Evolutionary conservation across 2,113 vertebrate species (phyloP).

Genomic region (Microcebus tavaratra): DNA sequence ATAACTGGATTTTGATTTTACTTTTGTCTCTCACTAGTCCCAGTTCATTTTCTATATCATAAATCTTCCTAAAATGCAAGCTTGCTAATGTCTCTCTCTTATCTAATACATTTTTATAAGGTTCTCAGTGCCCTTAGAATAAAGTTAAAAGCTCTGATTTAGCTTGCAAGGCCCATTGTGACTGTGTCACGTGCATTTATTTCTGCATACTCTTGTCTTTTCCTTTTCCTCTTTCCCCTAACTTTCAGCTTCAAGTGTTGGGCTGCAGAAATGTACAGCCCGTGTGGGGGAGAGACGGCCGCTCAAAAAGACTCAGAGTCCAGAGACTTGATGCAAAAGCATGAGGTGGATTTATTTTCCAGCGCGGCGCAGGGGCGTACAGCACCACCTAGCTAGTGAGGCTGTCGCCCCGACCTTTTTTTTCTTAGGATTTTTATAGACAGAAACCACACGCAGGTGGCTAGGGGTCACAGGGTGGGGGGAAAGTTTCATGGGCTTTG

Average conservation of each 20-base stretch:
- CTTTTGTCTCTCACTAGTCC: not conserved
- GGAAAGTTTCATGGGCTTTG: no score
- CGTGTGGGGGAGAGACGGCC: no score
- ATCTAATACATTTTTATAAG: not conserved
- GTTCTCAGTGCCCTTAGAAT: not conserved
- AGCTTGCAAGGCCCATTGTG: not conserved
- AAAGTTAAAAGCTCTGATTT: not conserved
- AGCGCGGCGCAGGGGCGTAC: no score
- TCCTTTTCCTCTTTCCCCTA: not conserved
- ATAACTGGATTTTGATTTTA: not conserved
- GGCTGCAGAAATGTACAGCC: no score
- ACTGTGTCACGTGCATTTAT: not conserved
- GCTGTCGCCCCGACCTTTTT: no score
- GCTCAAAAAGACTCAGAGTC: no score
- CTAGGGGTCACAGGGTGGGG: no score
- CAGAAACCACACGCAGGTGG: no score
- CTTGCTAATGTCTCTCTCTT: not conserved
- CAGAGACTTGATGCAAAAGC: no score
- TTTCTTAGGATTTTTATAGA: no score
- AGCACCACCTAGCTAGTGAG: no score
- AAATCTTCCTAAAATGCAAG: slow-evolving; percentile 27
- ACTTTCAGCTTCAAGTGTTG: not conserved
- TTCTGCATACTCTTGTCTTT: not conserved
- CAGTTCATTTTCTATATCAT: not conserved
- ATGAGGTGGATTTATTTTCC: no score